A percentile compares a stretch with the other conserved stretches of the same genome.
Conservation (phyloP, 2,797 vertebrate species). For the Malurus splendens region DNA sequence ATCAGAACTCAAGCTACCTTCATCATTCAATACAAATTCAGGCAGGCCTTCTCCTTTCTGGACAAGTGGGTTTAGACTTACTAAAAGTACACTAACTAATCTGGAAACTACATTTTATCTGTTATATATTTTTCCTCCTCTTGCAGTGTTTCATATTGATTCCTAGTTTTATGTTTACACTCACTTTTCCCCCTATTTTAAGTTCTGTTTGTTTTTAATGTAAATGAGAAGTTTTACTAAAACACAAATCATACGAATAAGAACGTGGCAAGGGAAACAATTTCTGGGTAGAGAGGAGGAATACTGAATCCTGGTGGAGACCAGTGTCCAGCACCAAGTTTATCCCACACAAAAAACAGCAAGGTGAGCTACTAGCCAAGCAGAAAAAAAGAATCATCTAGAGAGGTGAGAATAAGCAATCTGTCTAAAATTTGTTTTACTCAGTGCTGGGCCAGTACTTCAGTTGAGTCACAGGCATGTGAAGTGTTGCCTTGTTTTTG, state of each 20-base stretch:
- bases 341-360: neutral
- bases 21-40: neutral
- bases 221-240: neutral
- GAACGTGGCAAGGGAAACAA: neutral
- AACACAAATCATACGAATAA: neutral
- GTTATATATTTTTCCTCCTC: neutral
- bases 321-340: neutral
- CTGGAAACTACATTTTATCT: neutral
- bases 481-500: neutral
- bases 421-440: neutral
- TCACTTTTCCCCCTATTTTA: neutral
- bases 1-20: neutral
- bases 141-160: neutral
- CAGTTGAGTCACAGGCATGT: neutral
- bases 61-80: neutral
- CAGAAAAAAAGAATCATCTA: neutral
- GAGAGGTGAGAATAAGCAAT: neutral
- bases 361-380: neutral
- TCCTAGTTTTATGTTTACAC: neutral
- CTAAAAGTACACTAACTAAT: neutral
- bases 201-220: neutral
- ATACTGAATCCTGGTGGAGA: accelerated
- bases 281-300: neutral
- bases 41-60: neutral
- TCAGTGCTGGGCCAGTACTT: neutral